Evolutionary conservation across 2,888 invertebrate genomes (phyloP).

Genomic region (Phytoseiulus persimilis): DNA sequence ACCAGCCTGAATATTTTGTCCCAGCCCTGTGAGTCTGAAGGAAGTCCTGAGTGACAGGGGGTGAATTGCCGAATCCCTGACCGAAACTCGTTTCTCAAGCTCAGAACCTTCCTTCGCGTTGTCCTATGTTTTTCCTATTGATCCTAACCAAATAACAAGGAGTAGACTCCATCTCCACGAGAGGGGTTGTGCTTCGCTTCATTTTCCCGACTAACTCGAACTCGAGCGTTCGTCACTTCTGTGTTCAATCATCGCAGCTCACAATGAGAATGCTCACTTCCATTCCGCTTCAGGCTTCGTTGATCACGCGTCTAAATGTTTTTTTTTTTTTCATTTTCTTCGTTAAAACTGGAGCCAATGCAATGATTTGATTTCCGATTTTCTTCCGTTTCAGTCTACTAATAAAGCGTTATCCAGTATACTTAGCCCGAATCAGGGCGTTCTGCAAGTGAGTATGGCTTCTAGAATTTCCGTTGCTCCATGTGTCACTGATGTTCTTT

Average conservation of each 20-base stretch:
- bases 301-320: too few species aligned
- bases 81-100: not conserved
- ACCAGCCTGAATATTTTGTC: not conserved
- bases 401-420: slow-evolving; percentile 9
- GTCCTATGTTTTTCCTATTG: slow-evolving; percentile 5
- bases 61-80: not conserved
- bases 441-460: slow-evolving; percentile 22
- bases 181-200: not conserved
- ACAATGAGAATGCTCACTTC: too few species aligned
- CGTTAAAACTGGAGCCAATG: not conserved
- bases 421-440: slow-evolving; percentile 8
- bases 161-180: not conserved
- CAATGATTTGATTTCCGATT: not conserved
- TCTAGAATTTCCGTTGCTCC: not conserved
- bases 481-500: not conserved
- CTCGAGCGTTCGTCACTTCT: too few species aligned
- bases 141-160: not conserved
- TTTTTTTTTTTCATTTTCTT: too few species aligned
- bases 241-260: too few species aligned
- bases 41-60: not conserved
- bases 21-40: not conserved
- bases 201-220: not conserved
- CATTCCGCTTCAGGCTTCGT: too few species aligned
- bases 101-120: not conserved
- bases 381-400: slow-evolving; percentile 34